A percentile compares a stretch with the other conserved stretches of the same genome.
phyloP scores from a whole-genome alignment of 2,113 vertebrate species.

The Alouatta palliata region DNA sequence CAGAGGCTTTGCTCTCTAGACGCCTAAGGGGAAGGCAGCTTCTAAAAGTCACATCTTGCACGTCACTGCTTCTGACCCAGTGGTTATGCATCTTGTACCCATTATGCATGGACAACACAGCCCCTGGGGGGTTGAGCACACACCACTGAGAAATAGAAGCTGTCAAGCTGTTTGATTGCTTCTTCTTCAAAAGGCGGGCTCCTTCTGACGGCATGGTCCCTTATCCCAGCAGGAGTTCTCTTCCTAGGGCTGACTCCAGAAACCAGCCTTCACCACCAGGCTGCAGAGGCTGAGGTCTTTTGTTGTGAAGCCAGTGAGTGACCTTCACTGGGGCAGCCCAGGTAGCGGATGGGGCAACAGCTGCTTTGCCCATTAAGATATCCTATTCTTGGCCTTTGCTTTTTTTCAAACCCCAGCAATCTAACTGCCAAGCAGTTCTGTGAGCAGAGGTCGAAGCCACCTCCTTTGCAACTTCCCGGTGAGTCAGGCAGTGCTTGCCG shows the following conservation, averaged over 20 bases:
- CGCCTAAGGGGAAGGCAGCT: not conserved
- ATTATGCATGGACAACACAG: not conserved
- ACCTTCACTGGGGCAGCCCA: not conserved
- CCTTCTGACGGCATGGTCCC: not conserved
- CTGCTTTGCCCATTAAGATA: constrained; percentile 60
- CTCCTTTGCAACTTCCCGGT: constrained; percentile 22
- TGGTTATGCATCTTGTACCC: constrained; percentile 20
- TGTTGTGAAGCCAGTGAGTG: not conserved
- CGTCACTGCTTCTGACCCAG: constrained; percentile 12
- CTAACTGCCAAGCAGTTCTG: not conserved
- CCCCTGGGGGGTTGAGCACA: not conserved
- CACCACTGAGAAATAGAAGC: constrained; percentile 46
- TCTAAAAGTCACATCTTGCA: constrained; percentile 3
- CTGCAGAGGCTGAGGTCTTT: not conserved
- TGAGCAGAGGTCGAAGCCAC: not conserved
- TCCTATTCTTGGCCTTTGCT: constrained; percentile 46
- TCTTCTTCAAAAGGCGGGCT: constrained; percentile 11
- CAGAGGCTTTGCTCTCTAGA: not conserved
- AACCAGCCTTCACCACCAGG: not conserved
- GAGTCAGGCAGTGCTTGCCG: constrained; percentile 41
- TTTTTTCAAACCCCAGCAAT: not conserved
- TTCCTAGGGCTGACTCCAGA: constrained; percentile 36
- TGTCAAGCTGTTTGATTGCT: not conserved
- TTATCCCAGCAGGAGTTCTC: not conserved
- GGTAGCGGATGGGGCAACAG: constrained; percentile 38